A percentile compares a stretch with the other conserved stretches of the same genome.
Conservation (phyloP, 2,113 vertebrate genomes). For the Macaca mulatta region DNA sequence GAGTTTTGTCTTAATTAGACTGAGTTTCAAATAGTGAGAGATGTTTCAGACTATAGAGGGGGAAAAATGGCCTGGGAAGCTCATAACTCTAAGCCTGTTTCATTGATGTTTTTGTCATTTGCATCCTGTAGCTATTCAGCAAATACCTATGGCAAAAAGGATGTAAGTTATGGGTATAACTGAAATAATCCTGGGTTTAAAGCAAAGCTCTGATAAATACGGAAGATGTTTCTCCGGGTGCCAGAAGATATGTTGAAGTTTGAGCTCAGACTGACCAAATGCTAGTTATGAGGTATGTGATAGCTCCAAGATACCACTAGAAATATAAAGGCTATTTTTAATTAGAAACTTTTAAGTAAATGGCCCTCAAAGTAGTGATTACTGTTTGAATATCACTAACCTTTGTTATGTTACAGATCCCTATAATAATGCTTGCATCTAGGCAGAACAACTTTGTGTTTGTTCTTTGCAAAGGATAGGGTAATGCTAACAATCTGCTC, state of each 20-base stretch:
- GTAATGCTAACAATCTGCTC: slow-evolving; percentile 21
- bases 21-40: background rate
- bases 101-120: background rate
- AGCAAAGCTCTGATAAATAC: background rate
- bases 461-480: slow-evolving; percentile 28
- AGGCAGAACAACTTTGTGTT: slow-evolving; percentile 38
- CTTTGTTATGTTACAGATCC: background rate
- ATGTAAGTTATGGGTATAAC: background rate
- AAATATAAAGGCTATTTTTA: slow-evolving; percentile 1
- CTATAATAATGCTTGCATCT: background rate
- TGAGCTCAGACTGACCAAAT: background rate
- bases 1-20: background rate
- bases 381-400: slow-evolving; percentile 25
- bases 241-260: background rate
- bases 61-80: background rate
- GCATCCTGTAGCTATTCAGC: background rate
- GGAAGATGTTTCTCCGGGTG: background rate
- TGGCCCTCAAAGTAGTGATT: background rate
- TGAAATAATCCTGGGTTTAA: background rate
- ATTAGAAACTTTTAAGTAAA: slow-evolving; percentile 40
- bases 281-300: background rate
- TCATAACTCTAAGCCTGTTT: slow-evolving; percentile 10
- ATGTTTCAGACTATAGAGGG: background rate
- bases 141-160: background rate
- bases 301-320: background rate